Evolutionary conservation across 2,888 invertebrate species (phyloP).

Genomic region (Serripes groenlandicus): DNA sequence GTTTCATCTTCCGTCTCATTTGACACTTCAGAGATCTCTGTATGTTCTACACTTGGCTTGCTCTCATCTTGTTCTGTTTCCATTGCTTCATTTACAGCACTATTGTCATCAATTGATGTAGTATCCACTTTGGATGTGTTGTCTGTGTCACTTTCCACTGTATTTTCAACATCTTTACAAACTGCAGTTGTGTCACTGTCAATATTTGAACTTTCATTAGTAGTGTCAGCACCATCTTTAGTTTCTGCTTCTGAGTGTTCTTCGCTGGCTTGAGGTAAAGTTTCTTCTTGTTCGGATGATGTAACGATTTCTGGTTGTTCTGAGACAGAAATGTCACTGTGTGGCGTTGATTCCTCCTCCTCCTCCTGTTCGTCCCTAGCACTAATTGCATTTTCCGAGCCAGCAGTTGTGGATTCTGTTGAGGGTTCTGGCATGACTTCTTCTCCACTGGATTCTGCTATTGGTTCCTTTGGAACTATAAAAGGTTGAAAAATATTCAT

Average conservation of each 20-base stretch:
- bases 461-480: not conserved
- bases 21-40: conserved; percentile 1
- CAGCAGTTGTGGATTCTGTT: not conserved
- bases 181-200: not conserved
- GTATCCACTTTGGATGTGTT: conserved; percentile 20
- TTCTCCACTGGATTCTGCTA: not conserved
- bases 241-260: not conserved
- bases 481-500: too few species aligned
- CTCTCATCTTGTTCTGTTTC: not conserved
- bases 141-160: not conserved
- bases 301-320: not conserved
- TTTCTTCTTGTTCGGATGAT: not conserved
- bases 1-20: conserved; percentile 11
- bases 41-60: not conserved
- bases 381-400: not conserved
- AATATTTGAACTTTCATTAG: conserved; percentile 7
- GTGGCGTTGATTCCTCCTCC: not conserved
- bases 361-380: not conserved
- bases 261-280: not conserved
- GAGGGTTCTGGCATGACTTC: not conserved
- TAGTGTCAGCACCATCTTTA: not conserved
- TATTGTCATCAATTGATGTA: not conserved
- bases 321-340: too few species aligned
- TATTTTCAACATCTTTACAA: not conserved
- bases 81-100: conserved; percentile 1